phyloP scores from a whole-genome alignment of 2,113 vertebrate genomes.

The Orthonyx spaldingii region DNA sequence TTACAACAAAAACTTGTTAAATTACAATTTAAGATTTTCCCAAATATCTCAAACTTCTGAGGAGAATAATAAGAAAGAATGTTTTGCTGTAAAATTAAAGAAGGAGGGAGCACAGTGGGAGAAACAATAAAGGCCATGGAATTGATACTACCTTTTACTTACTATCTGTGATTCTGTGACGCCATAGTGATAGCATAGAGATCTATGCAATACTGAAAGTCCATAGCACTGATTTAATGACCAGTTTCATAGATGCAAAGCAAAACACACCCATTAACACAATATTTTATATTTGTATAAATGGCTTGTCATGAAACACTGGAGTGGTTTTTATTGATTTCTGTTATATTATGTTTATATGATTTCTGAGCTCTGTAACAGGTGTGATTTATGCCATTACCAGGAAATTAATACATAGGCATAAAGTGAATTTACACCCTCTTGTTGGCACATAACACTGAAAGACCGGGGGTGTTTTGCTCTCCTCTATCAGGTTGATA shows the following conservation, averaged over 20 bases:
- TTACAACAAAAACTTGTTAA: neutral
- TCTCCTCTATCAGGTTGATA: neutral
- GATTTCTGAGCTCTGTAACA: neutral
- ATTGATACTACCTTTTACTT: neutral
- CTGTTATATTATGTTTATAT: no score
- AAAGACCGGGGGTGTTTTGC: neutral
- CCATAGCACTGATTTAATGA: neutral
- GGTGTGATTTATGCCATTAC: neutral
- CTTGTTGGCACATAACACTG: neutral
- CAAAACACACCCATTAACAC: neutral
- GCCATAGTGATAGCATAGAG: neutral
- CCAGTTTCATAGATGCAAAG: neutral
- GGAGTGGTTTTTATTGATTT: neutral
- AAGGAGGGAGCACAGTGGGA: neutral
- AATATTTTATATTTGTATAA: neutral
- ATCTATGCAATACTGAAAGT: neutral
- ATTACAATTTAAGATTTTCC: neutral
- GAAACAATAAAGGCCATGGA: neutral
- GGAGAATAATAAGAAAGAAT: neutral
- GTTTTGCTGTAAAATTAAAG: neutral
- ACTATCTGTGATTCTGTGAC: neutral
- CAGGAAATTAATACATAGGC: neutral
- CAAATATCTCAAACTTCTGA: neutral
- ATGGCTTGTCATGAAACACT: neutral
- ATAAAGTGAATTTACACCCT: neutral